These are phyloP conservation scores for Alectoris magna DNA, from an alignment of 2,797 vertebrate genomes.

Conservation along the genomic window DNA sequence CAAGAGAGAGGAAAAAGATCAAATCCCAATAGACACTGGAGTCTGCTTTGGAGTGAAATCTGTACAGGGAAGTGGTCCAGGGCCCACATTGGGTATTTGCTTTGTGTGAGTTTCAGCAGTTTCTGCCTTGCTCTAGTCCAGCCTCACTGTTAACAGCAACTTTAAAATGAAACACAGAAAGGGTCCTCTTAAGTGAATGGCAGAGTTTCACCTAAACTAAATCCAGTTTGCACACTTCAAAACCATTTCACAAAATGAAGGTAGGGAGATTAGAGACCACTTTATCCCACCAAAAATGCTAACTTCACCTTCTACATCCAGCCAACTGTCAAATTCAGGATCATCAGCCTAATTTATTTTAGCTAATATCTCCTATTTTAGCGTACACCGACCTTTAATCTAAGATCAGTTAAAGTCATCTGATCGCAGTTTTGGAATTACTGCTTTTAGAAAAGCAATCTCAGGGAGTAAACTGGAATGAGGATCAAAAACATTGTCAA, in stretches of 20 bases:
- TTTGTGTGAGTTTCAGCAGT: fast-evolving
- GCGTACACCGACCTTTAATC: background rate
- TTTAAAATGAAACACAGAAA: background rate
- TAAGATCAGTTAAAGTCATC: background rate
- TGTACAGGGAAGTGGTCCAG: background rate
- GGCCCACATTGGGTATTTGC: fast-evolving
- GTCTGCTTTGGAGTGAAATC: background rate
- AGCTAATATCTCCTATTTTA: background rate
- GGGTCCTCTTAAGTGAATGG: fast-evolving
- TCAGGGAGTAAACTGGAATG: background rate
- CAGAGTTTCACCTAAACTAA: background rate
- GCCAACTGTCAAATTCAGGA: background rate
- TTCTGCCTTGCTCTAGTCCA: background rate
- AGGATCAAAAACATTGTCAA: background rate
- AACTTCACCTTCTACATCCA: background rate
- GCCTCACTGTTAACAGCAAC: background rate
- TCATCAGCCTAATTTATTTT: background rate
- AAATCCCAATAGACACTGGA: background rate
- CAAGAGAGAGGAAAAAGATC: background rate
- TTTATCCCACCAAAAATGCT: background rate
- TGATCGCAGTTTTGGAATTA: background rate
- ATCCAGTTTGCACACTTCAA: background rate
- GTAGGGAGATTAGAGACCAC: fast-evolving
- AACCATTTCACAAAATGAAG: background rate
- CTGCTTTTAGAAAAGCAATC: background rate